Evolutionary conservation across 2,113 vertebrate species (phyloP), one percentile per base, ranked within the genome.

Genomic region (Lota lota): DNA sequence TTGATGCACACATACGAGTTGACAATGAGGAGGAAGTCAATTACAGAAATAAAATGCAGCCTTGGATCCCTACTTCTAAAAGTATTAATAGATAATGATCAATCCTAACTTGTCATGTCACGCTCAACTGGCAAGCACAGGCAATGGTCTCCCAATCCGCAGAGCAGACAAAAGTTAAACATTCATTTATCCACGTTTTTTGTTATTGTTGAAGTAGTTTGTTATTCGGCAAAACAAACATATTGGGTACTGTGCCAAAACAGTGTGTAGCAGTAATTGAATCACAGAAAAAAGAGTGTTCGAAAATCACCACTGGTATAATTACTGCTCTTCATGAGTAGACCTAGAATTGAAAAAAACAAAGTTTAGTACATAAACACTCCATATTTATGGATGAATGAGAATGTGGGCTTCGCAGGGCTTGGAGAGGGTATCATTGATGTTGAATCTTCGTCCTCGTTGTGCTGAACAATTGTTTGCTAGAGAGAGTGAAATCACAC

Each of bases 141-240:
- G 11, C 40, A 11, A 47, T 8, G 8, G 10, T 33, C 28, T 33
- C 28, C 28, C 0, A 33, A 33, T 33, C 28, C 28, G 28, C 28
- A 33, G 28, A 33, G 28, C 28, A 6, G 28, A 33, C 28, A 33
- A 33, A 33, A 33, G 28, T 33, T 4, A 33, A 33, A 6, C 28
- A 4, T 6, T 33, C 28, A 33, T 33, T 6, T 33, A 33, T 33
- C 28, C 28, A 33, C 7, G 28, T 47, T 47, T 47, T 10, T 12
- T 47, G 40, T 47, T 8, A 14, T 14, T 14, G 40, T 14, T 74
- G 14, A 78, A 82, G 77, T 67, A 68, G 11, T 72, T 75, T 73
- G 63, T 82, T 67, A 50, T 74, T 65, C 14, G 1, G 18, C 22
- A 59, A 6, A 24, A 1, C 33, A 12, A 16, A 73, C 12, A 8